Percentiles rank a stretch among this genome's conserved stretches.
Evolutionary conservation across 2,797 vertebrate genomes (phyloP).

Genomic region (Lacerta bilineata): DNA sequence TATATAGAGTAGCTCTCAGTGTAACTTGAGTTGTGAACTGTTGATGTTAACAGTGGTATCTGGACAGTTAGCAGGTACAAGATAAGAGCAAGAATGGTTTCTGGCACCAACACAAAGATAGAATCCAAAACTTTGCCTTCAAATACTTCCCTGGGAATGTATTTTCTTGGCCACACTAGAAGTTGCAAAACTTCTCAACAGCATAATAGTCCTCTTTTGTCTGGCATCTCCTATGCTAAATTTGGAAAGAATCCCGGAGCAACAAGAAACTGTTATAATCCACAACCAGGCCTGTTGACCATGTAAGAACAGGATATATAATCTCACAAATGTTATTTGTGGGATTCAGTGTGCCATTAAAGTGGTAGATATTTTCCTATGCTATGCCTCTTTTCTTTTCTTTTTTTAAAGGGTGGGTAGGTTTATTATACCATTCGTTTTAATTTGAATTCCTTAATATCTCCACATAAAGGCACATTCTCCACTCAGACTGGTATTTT

Average conservation of each 20-base stretch:
- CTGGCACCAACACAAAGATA: background rate
- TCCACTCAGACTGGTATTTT: slow-evolving; percentile 70
- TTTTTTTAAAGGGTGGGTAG: slow-evolving; percentile 49
- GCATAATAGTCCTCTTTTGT: slow-evolving; percentile 35
- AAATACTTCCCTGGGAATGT: slow-evolving; percentile 20
- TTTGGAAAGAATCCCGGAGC: slow-evolving; percentile 71
- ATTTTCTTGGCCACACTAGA: slow-evolving; percentile 15
- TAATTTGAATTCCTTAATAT: slow-evolving; percentile 76
- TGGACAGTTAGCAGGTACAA: fast-evolving
- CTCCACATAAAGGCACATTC: slow-evolving; percentile 70
- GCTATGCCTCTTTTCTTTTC: slow-evolving; percentile 30
- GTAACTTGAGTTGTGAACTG: background rate
- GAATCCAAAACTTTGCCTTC: background rate
- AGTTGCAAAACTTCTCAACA: slow-evolving; percentile 20
- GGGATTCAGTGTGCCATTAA: slow-evolving; percentile 69
- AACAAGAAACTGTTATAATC: slow-evolving; percentile 70
- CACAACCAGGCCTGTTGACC: slow-evolving; percentile 57
- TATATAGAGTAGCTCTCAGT: background rate
- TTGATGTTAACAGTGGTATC: background rate
- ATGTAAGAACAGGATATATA: slow-evolving; percentile 66
- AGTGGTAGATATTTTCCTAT: slow-evolving; percentile 56
- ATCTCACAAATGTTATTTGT: slow-evolving; percentile 70
- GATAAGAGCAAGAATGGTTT: background rate
- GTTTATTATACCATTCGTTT: slow-evolving; percentile 72
- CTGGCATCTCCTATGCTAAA: slow-evolving; percentile 55